A percentile compares a stretch with the other conserved stretches of the same genome.
Evolutionary conservation across 2,888 invertebrate species (phyloP).

Genomic region (Malachius bipustulatus): DNA sequence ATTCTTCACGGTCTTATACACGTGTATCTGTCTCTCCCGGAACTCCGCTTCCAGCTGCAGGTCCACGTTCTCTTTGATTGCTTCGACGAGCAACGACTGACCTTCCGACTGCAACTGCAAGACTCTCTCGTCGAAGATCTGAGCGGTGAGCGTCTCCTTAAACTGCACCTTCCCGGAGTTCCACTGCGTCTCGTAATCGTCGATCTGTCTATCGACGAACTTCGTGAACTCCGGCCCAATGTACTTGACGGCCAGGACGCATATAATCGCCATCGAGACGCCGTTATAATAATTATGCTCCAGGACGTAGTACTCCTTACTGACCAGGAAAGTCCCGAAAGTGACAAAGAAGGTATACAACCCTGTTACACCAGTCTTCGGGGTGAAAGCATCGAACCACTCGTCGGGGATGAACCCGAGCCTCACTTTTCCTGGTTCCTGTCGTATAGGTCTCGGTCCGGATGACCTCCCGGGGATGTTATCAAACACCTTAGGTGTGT

Average conservation of each 20-base stretch:
- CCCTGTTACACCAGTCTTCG: conserved; percentile 83
- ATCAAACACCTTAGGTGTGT: no score
- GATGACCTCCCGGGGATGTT: no score
- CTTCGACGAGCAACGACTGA: conserved; percentile 61
- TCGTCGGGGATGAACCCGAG: conserved; percentile 84
- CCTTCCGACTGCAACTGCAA: conserved; percentile 68
- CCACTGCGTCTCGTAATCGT: conserved; percentile 45
- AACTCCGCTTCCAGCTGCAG: conserved; percentile 90
- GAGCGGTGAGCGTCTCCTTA: conserved; percentile 40
- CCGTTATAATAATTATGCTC: conserved; percentile 87
- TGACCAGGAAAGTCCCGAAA: conserved; percentile 68
- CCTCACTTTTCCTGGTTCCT: conserved; percentile 17
- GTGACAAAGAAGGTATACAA: conserved; percentile 81
- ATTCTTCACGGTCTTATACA: conserved; percentile 58
- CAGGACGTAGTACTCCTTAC: conserved; percentile 88
- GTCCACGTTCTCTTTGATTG: conserved; percentile 82
- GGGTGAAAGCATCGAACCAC: conserved; percentile 89
- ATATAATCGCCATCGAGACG: conserved; percentile 55
- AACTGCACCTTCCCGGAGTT: conserved; percentile 42
- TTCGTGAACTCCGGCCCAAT: conserved; percentile 56
- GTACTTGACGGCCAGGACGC: conserved; percentile 50
- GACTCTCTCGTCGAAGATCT: conserved; percentile 54
- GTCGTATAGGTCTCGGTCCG: conserved; percentile 4
- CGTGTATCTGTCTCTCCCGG: conserved; percentile 48
- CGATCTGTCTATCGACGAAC: conserved; percentile 60